Base-by-base conservation (phyloP, 2,797 vertebrate genomes). In the Channa striata region DNA sequence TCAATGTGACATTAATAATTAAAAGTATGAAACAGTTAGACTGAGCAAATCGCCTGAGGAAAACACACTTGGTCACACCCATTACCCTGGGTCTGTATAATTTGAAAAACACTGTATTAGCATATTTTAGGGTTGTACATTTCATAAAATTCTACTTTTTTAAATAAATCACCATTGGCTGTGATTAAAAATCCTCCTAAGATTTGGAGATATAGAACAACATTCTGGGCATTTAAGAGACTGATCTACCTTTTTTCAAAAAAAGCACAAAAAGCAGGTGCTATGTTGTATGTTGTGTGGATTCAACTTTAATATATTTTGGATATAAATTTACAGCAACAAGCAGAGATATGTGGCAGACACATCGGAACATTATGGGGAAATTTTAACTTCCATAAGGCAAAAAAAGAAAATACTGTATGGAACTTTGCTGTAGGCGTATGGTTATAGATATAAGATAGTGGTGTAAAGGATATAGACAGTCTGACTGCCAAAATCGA, bases 1-100 rank as follows among this genome's bases (percentile, higher is more conserved):
- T 87, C 82, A 84, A 59, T 80, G 83, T 81, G 73, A 77, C 76
- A 87, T 90, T 74, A 85, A 87, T 85, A 82, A 86, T 89, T 88
- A 62, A 91, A 84, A 61, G 62, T 60, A 16, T 72, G 78, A 83
- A 80, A 83, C 87, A 56, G 69, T 49, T 68, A 88, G 74, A 80
- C 62, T 25, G 81, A 81, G 65, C 20, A 42, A 77, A 76, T 51
- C 0, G 77, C 86, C 33, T 17, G 67, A 84, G 79, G 82, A 83
- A 77, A 83, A 77, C 66, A 81, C 53, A 65, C 73, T 36, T 37
- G 54, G 47, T 75, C 64, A 54, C 56, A 68, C 40, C 42, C 63
- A 43, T 80, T 43, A n/a, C 72, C 52, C 51, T 46, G 53, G 39
- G 61, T 68, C 58, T 57, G 49, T 46, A 34, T 25, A 36, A 42